Percentiles rank a stretch among this genome's conserved stretches.
phyloP scores from a whole-genome alignment of 2,888 invertebrate genomes.

The Drosophila melanosoma region DNA sequence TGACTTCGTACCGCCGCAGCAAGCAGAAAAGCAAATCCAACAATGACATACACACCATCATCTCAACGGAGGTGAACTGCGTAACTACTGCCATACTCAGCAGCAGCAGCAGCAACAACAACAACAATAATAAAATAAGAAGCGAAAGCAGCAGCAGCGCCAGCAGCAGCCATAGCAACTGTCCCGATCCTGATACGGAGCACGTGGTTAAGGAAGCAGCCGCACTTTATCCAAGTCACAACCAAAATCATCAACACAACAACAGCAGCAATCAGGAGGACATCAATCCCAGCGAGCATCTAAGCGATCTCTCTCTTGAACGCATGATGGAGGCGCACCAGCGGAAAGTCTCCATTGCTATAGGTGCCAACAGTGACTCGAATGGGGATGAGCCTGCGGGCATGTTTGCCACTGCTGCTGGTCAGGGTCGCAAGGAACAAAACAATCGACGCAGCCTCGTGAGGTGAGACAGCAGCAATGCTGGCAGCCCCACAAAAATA shows the following conservation, averaged over 20 bases:
- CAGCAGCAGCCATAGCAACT: slow-evolving; percentile 16
- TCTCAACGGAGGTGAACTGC: slow-evolving; percentile 67
- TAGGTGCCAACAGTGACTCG: slow-evolving; percentile 32
- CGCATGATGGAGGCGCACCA: slow-evolving; percentile 71
- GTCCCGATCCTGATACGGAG: slow-evolving; percentile 26
- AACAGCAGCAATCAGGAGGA: slow-evolving; percentile 16
- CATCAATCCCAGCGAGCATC: slow-evolving; percentile 45
- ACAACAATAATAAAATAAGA: slow-evolving; percentile 13
- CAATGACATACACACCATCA: slow-evolving; percentile 82
- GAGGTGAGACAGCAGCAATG: slow-evolving; percentile 76
- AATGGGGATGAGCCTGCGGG: slow-evolving; percentile 55
- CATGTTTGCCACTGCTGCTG: slow-evolving; percentile 44
- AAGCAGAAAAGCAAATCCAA: slow-evolving; percentile 84
- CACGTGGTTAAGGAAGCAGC: slow-evolving; percentile 5
- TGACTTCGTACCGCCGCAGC: slow-evolving; percentile 84
- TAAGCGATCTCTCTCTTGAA: slow-evolving; percentile 67
- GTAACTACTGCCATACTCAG: slow-evolving; percentile 61
- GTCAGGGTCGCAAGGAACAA: slow-evolving; percentile 82
- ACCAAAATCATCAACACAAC: slow-evolving; percentile 29
- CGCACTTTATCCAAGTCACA: slow-evolving; percentile 10
- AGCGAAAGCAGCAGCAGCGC: slow-evolving; percentile 15
- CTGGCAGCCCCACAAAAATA: neutral
- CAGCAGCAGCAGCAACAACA: slow-evolving; percentile 31
- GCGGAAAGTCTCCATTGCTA: slow-evolving; percentile 38
- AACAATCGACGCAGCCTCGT: slow-evolving; percentile 84